These are phyloP conservation scores for Acleris emargana DNA, from an alignment of 2,888 invertebrate genomes.

Conservation along the genomic window DNA sequence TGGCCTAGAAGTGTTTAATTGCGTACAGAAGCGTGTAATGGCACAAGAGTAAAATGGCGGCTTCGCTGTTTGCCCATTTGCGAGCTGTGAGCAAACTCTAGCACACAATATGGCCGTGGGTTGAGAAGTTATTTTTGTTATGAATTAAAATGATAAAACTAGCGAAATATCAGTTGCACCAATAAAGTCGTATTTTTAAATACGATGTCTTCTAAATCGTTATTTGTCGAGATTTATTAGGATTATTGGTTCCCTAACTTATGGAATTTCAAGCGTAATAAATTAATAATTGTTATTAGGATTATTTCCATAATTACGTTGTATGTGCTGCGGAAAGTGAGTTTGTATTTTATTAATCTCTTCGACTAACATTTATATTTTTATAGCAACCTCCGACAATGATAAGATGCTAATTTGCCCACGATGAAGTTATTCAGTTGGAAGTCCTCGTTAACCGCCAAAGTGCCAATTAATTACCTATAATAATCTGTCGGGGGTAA, in stretches of 20 bases:
- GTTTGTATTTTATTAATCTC: too few species aligned
- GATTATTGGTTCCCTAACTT: too few species aligned
- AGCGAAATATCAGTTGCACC: too few species aligned
- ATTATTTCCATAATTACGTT: too few species aligned
- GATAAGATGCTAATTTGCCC: not conserved
- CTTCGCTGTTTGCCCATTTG: slow-evolving; percentile 10
- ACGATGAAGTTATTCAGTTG: not conserved
- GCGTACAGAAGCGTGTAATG: slow-evolving; percentile 59
- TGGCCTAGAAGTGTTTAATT: slow-evolving; percentile 73
- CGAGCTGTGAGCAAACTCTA: not conserved
- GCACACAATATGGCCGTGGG: not conserved
- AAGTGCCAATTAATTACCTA: slow-evolving; percentile 76
- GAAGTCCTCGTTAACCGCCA: slow-evolving; percentile 40
- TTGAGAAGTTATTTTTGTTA: not conserved
- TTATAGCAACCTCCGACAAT: not conserved
- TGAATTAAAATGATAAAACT: too few species aligned
- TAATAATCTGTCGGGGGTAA: slow-evolving; percentile 68
- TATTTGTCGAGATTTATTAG: too few species aligned
- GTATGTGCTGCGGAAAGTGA: too few species aligned
- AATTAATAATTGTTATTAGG: too few species aligned
- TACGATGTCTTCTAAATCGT: too few species aligned
- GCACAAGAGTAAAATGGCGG: slow-evolving; percentile 48
- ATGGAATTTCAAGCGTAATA: too few species aligned
- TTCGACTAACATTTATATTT: too few species aligned
- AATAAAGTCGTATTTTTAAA: too few species aligned